These are phyloP conservation scores for Alethe castanea DNA, from an alignment of 2,113 vertebrate genomes.

Conservation along the genomic window DNA sequence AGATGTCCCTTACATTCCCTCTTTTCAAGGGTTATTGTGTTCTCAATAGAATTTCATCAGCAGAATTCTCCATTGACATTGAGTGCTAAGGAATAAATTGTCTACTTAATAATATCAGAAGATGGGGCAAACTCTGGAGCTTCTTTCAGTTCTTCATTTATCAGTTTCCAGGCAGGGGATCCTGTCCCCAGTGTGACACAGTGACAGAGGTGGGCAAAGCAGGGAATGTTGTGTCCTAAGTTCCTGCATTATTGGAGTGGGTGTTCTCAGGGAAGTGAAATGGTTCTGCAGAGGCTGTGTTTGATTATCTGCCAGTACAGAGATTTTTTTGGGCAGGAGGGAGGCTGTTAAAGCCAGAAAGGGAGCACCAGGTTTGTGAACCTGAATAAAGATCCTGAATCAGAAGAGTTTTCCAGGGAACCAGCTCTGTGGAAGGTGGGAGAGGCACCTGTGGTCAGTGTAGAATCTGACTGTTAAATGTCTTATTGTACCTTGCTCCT, in stretches of 20 bases:
- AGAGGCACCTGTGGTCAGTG: accelerated
- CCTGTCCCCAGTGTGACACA: neutral
- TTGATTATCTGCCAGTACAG: neutral
- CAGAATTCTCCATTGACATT: neutral
- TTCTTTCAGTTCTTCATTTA: neutral
- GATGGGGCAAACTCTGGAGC: neutral
- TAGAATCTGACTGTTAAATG: neutral
- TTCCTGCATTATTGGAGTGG: accelerated
- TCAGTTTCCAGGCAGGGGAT: neutral
- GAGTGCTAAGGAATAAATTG: neutral
- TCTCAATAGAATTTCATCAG: neutral
- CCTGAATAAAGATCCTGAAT: neutral
- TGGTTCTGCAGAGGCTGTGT: neutral
- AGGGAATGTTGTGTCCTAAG: neutral
- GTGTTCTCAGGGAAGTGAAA: neutral
- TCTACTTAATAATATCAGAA: neutral
- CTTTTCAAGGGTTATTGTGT: neutral
- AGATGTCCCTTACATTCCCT: neutral
- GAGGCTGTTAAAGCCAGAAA: neutral
- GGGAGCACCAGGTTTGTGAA: neutral
- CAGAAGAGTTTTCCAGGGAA: neutral
- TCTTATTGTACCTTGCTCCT: neutral
- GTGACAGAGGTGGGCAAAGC: neutral
- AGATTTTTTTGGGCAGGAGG: neutral
- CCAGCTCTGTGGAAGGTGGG: neutral